These are phyloP conservation scores for Labia minor DNA, from an alignment of 2,888 invertebrate species.

Conservation along the genomic window DNA sequence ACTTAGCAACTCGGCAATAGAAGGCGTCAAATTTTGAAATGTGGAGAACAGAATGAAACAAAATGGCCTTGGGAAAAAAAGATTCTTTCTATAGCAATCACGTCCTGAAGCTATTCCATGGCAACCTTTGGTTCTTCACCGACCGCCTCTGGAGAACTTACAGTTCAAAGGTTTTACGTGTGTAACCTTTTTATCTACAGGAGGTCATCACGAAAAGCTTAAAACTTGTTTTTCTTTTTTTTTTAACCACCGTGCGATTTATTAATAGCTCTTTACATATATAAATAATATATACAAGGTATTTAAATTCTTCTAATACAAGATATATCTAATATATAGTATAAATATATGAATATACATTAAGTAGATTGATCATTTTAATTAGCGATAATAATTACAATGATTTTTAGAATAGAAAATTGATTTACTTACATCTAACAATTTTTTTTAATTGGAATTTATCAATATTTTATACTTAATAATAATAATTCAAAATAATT, in stretches of 20 bases:
- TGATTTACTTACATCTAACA: too few relatives aligned
- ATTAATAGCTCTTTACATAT: too few relatives aligned
- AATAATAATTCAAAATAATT: too few relatives aligned
- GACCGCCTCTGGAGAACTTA: background rate
- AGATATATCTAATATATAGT: too few relatives aligned
- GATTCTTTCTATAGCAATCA: background rate
- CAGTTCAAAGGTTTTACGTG: background rate
- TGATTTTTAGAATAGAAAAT: too few relatives aligned
- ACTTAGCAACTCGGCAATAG: background rate
- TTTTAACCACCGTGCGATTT: background rate
- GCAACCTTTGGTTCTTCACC: background rate
- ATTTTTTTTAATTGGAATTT: too few relatives aligned
- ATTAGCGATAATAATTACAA: too few relatives aligned
- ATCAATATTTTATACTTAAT: too few relatives aligned
- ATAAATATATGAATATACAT: too few relatives aligned
- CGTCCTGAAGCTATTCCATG: background rate
- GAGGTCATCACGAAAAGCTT: background rate
- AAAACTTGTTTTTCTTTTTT: background rate
- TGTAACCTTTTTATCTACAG: background rate
- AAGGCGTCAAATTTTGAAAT: background rate
- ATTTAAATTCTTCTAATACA: too few relatives aligned
- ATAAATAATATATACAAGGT: too few relatives aligned
- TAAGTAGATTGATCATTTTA: too few relatives aligned
- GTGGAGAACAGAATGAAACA: background rate
- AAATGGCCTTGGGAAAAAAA: conserved; percentile 1